Base-by-base conservation (phyloP, 1,140 invertebrate species). In the Yoshiicerus persimilis region DNA sequence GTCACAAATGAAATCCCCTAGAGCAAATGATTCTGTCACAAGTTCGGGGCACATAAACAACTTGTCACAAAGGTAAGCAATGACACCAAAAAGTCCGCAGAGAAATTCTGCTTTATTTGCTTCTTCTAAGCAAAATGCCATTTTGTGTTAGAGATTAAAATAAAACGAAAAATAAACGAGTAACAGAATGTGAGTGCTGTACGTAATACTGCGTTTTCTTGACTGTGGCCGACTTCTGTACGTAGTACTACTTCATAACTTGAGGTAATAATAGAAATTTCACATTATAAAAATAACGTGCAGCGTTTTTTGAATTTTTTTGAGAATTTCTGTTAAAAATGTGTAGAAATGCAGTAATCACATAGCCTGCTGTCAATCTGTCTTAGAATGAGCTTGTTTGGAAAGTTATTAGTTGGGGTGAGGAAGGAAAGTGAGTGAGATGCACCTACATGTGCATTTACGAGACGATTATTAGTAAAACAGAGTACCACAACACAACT, bases 401-500 rank as follows among this genome's bases (percentile, higher is more conserved):
- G 47, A 56, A 56, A 56, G 47, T 56, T 56, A 56, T 56, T 56
- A n/a, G 16, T 56, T n/a, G 47, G n/a, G 8, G 6, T 16, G 8
- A 56, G 47, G 47, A 56, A 56, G 47, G 47, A 56, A 56, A 56
- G 47, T 56, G 47, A 56, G 47, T 56, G 47, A 56, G 47, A 56
- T 56, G 47, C 47, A n/a, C 47, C 47, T 56, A 56, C 47, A 56
- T 56, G 47, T n/a, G 20, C 47, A 56, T 56, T 56, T 56, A 56
- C 20, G 20, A 56, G 47, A n/a, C 47, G 20, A 47, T 47, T 47
- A 56, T 16, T 20, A 47, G 16, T 56, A 56, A 56, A 56, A 56
- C 20, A 16, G 47, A 56, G 47, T 56, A 56, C 16, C 47, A 92
- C 91, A 56, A 4, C 47, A 56, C 16, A n/a, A 56, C 47, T 56